These are phyloP conservation scores for Gallinago media DNA, from an alignment of 2,113 vertebrate genomes.

Conservation along the genomic window DNA sequence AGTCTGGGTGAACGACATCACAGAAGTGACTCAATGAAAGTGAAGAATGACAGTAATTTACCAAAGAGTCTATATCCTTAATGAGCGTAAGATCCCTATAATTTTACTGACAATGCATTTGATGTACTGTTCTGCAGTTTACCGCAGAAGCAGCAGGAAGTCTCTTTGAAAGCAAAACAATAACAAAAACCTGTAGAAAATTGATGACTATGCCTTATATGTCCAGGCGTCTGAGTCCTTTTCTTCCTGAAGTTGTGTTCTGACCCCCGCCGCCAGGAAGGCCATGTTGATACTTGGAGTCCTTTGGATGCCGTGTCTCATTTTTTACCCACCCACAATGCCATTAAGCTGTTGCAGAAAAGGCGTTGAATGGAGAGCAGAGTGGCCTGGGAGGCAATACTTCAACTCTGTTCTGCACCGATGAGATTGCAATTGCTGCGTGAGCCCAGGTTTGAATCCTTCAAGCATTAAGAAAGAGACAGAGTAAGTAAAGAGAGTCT, in stretches of 20 bases:
- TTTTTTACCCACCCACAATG: not conserved
- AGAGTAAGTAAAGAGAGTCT: not conserved
- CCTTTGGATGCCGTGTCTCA: not conserved
- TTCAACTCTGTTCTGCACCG: not conserved
- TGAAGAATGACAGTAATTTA: constrained; percentile 58
- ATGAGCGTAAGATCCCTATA: constrained; percentile 19
- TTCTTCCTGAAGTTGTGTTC: not conserved
- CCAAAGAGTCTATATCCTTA: constrained; percentile 23
- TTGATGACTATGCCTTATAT: not conserved
- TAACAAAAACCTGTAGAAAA: not conserved
- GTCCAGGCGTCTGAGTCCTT: not conserved
- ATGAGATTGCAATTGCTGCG: not conserved
- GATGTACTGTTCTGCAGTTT: not conserved
- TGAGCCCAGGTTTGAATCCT: not conserved
- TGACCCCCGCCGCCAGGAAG: not conserved
- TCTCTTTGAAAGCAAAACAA: not conserved
- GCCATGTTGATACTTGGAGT: not conserved
- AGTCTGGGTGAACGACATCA: not conserved
- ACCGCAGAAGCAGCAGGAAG: constrained; percentile 19
- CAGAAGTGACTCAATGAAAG: constrained; percentile 29
- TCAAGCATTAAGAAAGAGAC: not conserved
- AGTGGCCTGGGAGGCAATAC: not conserved
- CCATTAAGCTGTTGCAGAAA: not conserved
- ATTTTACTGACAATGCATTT: constrained; percentile 32
- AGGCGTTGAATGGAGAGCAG: not conserved